Evolutionary conservation across 2,113 vertebrate species (phyloP).

Genomic region (Trinectes maculatus): DNA sequence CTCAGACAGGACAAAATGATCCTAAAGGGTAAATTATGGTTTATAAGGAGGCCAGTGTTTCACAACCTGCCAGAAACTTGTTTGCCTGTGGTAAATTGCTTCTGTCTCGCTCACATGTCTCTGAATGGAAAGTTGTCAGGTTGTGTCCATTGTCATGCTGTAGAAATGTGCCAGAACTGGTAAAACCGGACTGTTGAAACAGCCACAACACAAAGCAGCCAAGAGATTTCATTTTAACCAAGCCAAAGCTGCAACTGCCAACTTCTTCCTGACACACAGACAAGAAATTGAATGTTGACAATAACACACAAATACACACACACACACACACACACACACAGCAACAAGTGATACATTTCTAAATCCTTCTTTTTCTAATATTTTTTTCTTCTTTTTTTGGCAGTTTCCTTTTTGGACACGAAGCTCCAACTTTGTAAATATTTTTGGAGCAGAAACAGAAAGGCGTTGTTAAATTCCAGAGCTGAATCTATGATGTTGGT

Average conservation of each 20-base stretch:
- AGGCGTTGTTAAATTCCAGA: neutral
- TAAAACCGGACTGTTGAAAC: conserved; percentile 41
- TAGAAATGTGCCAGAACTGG: conserved; percentile 61
- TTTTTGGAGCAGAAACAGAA: no score
- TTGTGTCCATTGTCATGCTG: conserved; percentile 40
- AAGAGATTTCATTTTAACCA: neutral
- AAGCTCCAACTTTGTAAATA: neutral
- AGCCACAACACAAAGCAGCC: conserved; percentile 44
- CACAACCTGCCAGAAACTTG: neutral
- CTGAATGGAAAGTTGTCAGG: conserved; percentile 4
- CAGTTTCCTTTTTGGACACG: neutral
- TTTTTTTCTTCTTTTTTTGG: neutral
- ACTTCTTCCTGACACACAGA: neutral
- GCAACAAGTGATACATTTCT: neutral
- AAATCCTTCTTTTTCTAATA: neutral
- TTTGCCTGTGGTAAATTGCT: conserved; percentile 24
- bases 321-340: neutral
- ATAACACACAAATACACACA: neutral
- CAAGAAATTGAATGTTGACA: conserved; percentile 22
- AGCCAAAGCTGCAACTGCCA: neutral
- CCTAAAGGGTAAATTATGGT: no score
- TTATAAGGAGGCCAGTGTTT: neutral
- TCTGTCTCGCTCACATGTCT: conserved; percentile 13
- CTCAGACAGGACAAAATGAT: neutral
- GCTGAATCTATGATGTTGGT: neutral